Evolutionary conservation across 1,140 invertebrate species (phyloP).

Genomic region (Phenacoccus solenopsis): DNA sequence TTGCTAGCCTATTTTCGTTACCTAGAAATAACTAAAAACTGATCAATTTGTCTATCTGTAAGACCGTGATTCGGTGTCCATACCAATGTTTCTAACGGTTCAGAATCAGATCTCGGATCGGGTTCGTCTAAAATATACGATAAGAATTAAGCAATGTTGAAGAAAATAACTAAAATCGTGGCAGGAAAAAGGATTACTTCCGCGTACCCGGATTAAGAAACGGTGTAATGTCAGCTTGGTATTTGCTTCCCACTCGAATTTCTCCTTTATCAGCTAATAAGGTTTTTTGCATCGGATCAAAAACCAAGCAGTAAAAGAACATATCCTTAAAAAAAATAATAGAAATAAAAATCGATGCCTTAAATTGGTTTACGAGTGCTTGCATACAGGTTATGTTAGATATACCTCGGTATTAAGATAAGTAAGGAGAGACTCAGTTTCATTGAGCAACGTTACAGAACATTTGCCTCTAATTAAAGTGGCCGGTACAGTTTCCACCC

Average conservation of each 20-base stretch:
- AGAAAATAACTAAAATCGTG: no score
- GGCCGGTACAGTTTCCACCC: constrained; percentile 94
- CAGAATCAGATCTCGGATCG: constrained; percentile 51
- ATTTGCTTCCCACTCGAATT: constrained; percentile 83
- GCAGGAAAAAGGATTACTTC: background rate
- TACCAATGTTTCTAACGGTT: constrained; percentile 78
- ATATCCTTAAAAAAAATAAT: constrained; percentile 57
- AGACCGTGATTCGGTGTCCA: constrained; percentile 86
- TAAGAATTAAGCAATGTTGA: constrained; percentile 12
- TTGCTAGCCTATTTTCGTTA: constrained; percentile 24
- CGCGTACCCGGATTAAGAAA: constrained; percentile 32
- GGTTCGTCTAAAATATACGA: constrained; percentile 45
- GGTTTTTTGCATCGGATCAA: constrained; percentile 97
- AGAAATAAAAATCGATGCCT: background rate
- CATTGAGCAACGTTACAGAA: constrained; percentile 93
- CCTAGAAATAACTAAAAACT: constrained; percentile 92
- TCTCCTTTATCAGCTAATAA: constrained; percentile 96
- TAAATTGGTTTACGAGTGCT: no score
- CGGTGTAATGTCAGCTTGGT: constrained; percentile 81
- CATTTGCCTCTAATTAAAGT: constrained; percentile 99
- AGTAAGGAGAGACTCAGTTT: constrained; percentile 88
- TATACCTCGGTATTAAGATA: constrained; percentile 95
- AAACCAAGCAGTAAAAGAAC: constrained; percentile 99
- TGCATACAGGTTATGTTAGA: no score
- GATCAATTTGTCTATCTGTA: constrained; percentile 92